phyloP scores from a whole-genome alignment of 1,140 invertebrate genomes.

The Anoplolepis gracilipes region DNA sequence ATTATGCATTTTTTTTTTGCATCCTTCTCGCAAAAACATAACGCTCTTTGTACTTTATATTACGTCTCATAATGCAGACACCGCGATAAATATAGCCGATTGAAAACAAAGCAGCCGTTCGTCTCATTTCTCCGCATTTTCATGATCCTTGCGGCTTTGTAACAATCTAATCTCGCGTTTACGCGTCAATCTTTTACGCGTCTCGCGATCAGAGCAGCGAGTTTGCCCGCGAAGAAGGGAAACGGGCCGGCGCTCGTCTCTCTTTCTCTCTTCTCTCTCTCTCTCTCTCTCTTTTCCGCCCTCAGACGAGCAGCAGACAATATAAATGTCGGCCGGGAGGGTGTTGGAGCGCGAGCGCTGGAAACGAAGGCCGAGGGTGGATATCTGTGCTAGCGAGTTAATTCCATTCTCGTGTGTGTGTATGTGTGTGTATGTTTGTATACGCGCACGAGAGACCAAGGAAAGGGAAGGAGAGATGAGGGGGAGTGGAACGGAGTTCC shows the following conservation, averaged over 20 bases:
- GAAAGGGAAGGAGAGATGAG: constrained; percentile 37
- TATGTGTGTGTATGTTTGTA: constrained; percentile 28
- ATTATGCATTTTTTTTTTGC: background rate
- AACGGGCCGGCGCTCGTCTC: constrained; percentile 10
- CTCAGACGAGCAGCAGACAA: constrained; percentile 78
- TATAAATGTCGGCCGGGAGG: constrained; percentile 77
- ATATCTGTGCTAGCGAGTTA: constrained; percentile 84
- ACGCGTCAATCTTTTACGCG: constrained; percentile 16
- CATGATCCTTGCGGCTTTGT: background rate
- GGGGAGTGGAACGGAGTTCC: constrained; percentile 41
- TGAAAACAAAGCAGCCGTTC: constrained; percentile 23
- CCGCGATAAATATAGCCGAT: constrained; percentile 26
- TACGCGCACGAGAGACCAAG: constrained; percentile 49
- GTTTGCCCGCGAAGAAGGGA: constrained; percentile 1
- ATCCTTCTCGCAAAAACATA: background rate
- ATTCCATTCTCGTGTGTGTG: constrained; percentile 80
- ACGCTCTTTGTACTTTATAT: constrained; percentile 16
- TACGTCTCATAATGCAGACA: background rate
- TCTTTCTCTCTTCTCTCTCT: constrained; percentile 32
- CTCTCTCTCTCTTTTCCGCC: constrained; percentile 42
- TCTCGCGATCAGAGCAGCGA: constrained; percentile 12
- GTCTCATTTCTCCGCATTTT: background rate
- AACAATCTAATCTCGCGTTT: constrained; percentile 28
- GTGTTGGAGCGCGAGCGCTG: constrained; percentile 38
- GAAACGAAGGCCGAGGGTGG: constrained; percentile 75